Evolutionary conservation across 2,113 vertebrate species (phyloP).

Genomic region (Mixornis gularis): DNA sequence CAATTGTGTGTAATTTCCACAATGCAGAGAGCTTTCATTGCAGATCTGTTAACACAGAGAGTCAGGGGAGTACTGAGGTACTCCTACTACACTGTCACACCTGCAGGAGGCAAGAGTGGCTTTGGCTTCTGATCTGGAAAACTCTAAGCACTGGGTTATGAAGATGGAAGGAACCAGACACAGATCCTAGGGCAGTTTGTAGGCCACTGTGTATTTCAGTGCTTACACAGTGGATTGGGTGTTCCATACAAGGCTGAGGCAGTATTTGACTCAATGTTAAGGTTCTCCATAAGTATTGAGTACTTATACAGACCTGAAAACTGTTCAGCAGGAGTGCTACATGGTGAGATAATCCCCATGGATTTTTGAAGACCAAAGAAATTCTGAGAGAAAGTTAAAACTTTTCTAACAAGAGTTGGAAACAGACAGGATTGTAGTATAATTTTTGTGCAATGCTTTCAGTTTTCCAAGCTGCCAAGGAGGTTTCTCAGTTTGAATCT

Average conservation of each 20-base stretch:
- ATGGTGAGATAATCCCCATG: background rate
- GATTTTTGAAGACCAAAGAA: background rate
- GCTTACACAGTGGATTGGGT: background rate
- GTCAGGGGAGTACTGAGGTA: background rate
- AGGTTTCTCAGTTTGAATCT: background rate
- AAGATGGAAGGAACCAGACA: background rate
- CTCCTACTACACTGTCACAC: background rate
- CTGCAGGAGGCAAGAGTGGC: background rate
- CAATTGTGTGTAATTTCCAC: background rate
- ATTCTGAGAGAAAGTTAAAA: background rate
- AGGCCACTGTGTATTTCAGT: background rate
- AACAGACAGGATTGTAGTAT: background rate
- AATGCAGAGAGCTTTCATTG: background rate
- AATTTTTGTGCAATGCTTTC: background rate
- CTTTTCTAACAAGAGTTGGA: background rate
- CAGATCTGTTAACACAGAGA: background rate
- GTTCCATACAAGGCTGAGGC: fast-evolving
- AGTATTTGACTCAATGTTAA: background rate
- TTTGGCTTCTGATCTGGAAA: background rate
- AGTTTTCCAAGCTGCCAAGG: background rate
- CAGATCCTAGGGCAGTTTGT: background rate
- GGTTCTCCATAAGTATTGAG: background rate
- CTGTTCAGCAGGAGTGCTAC: background rate
- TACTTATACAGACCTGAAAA: background rate
- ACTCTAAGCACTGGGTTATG: background rate